Evolutionary conservation across 2,797 vertebrate species (phyloP), one percentile per base, ranked within the genome.

Genomic region (Gallinago solitaria): DNA sequence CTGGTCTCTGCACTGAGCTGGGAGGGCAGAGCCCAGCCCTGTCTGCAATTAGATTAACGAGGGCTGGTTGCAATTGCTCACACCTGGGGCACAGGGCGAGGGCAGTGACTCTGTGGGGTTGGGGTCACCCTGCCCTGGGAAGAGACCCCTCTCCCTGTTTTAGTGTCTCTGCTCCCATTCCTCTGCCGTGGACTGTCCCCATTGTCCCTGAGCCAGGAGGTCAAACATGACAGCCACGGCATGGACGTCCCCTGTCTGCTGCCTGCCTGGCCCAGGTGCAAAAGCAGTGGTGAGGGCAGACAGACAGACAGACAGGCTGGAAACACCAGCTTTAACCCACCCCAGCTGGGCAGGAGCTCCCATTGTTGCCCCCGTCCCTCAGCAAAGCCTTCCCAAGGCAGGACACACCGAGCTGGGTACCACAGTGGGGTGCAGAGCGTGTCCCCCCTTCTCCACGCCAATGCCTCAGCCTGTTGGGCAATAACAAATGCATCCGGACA

Each of bases 1-100:
- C 21, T 1, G 0, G 1, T 23, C 79, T 17, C 74, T 18, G 7
- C 16, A 4, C 11, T 4, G 63, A 43, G 2, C 35, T 8, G 1
- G 25, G 16, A 54, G 3, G 5, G 16, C 12, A 57, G 6, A 73
- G 12, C 70, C 9, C 21, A 9, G 12, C n/a, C 10, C 64, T 67
- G 69, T 9, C 25, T 23, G n/a, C 30, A 82, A 43, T 91, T 85
- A 77, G 2, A 15, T 37, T 85, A 63, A 68, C 0, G 13, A 89
- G 84, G 63, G 63, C 65, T 53, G 64, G 1, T 12, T 8, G 37
- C 6, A 45, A 87, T 33, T 51, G 56, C 73, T 57, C 37, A 37
- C 85, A 94, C 43, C 76, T 85, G 84, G 63, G 69, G 48, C 33
- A 15, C 0, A 1, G 74, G 50, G 35, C 11, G 30, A 51, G 61